Base-by-base conservation (phyloP, 2,113 vertebrate species). In the Gila orcuttii region DNA sequence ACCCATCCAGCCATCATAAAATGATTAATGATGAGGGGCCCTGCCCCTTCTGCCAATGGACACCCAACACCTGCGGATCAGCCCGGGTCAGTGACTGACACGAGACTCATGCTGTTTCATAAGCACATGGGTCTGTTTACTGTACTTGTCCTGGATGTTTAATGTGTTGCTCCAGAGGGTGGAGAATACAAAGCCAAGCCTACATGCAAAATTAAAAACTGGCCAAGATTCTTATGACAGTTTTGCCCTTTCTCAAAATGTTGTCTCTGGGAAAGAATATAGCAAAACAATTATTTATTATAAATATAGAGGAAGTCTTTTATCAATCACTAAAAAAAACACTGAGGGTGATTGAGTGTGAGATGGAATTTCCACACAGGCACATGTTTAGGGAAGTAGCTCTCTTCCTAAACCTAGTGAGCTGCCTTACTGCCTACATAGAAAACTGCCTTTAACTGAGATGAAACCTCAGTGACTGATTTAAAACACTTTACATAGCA, bases 61-160 rank as follows among this genome's bases (percentile, higher is more conserved):
- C 76, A 89, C 73, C 69, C 74, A 83, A 88, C 89, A 87, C 85
- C 89, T 86, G 83, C 68, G 76, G 76, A 80, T 80, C 86, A 62
- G 68, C 59, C 69, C 47, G 28, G 31, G 50, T 60, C 80, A 75
- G 85, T 86, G 88, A 83, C 82, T 90, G 87, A 85, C 86, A 79
- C 39, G 79, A 86, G 79, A 76, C 85, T 79, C 80, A 39, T 84
- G 84, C 79, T 85, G 79, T 85, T 84, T 86, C 78, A 69, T 6
- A 76, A 86, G 86, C 87, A 88, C 78, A 33, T 85, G 86, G 85
- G 76, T 36, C 84, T 88, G 87, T 89, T 88, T 85, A 87, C 88
- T 89, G 83, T 87, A 78, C 81, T 57, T 76, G 81, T 73, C 33
- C 75, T 82, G 39, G 71, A 45, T 79, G 82, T 87, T 79, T 86